Percentiles rank a stretch among this genome's conserved stretches.
These are phyloP conservation scores for Galemys pyrenaicus DNA, from an alignment of 2,113 vertebrate genomes.

Conservation along the genomic window DNA sequence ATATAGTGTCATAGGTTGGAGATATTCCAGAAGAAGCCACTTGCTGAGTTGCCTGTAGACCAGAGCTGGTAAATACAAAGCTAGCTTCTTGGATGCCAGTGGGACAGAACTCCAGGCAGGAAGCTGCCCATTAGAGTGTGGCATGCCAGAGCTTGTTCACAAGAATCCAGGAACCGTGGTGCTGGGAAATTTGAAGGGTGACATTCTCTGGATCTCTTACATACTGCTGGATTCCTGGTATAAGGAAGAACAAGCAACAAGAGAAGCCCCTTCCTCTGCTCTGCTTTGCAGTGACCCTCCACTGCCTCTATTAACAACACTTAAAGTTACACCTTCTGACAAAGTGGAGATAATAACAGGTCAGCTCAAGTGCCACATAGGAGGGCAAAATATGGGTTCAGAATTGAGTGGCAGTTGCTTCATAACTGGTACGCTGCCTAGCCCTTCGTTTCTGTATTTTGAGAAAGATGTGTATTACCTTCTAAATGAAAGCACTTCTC, in stretches of 20 bases:
- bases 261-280: neutral
- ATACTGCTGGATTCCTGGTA: neutral
- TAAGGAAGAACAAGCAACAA: neutral
- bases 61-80: neutral
- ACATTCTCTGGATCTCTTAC: neutral
- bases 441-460: neutral
- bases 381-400: neutral
- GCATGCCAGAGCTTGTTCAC: neutral
- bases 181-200: neutral
- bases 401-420: neutral
- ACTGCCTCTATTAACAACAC: neutral
- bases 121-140: neutral
- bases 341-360: neutral
- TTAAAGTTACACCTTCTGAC: neutral
- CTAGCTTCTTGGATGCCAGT: neutral
- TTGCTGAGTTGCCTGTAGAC: neutral
- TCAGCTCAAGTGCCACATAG: neutral
- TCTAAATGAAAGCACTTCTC: slow-evolving; percentile 2
- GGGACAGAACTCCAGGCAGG: neutral
- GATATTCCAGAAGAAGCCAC: neutral
- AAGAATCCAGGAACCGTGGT: neutral
- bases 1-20: neutral
- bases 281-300: neutral
- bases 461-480: neutral
- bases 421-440: neutral